Evolutionary conservation across 2,888 invertebrate species (phyloP).

Genomic region (Mayetiola destructor): DNA sequence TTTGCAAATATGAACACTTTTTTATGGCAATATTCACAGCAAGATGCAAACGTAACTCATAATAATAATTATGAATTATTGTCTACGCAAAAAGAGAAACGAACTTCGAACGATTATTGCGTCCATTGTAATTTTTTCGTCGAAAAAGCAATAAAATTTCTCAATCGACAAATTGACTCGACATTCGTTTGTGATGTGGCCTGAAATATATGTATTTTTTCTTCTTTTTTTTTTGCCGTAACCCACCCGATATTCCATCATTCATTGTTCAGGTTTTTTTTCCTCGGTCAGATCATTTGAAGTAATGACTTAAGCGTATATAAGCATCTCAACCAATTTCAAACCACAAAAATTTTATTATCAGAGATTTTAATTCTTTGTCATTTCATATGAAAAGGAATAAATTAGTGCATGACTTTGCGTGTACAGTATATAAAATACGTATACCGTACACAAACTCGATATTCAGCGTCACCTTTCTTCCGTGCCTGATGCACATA

Average conservation of each 20-base stretch:
- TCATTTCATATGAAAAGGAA: background rate
- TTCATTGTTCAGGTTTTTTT: too few relatives aligned
- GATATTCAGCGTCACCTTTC: background rate
- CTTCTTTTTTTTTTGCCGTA: background rate
- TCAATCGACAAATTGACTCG: constrained; percentile 3
- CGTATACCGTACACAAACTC: too few relatives aligned
- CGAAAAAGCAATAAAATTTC: background rate
- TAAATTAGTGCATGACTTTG: background rate
- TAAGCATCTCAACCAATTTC: too few relatives aligned
- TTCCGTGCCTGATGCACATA: background rate
- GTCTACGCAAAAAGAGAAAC: background rate
- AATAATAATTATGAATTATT: constrained; percentile 5
- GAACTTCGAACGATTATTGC: background rate
- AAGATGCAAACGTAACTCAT: background rate
- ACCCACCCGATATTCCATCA: too few relatives aligned
- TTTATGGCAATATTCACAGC: background rate
- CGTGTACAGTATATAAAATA: too few relatives aligned
- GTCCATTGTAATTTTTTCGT: background rate
- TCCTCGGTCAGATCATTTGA: too few relatives aligned
- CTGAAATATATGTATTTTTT: background rate
- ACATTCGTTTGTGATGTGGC: background rate
- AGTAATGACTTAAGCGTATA: too few relatives aligned
- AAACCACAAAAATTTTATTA: too few relatives aligned
- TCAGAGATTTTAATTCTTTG: too few relatives aligned
- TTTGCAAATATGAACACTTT: too few relatives aligned